phyloP scores from a whole-genome alignment of 2,888 invertebrate genomes.

The Drosophila atroscutellata region DNA sequence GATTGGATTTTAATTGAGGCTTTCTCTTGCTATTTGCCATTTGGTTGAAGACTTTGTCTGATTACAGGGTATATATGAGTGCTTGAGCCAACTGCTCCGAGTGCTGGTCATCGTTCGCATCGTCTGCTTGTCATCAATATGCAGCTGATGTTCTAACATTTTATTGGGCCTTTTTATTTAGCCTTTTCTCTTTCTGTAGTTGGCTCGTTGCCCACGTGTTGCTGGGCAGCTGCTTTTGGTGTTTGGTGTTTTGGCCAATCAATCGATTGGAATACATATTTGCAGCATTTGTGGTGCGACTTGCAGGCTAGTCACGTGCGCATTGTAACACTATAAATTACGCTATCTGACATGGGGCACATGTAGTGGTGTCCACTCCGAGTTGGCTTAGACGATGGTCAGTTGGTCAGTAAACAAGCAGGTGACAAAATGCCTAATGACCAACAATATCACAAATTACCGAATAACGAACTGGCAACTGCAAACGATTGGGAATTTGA shows the following conservation, averaged over 20 bases:
- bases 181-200: constrained; percentile 17
- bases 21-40: too few relatives aligned
- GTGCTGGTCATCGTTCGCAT: constrained; percentile 26
- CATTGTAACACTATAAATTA: constrained; percentile 68
- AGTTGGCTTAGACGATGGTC: constrained; percentile 6
- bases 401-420: constrained; percentile 21
- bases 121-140: constrained; percentile 66
- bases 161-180: constrained; percentile 38
- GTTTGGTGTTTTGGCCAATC: constrained; percentile 35
- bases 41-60: too few relatives aligned
- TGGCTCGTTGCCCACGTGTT: constrained; percentile 63
- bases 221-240: constrained; percentile 21
- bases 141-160: constrained; percentile 69
- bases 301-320: constrained; percentile 69
- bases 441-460: constrained; percentile 36
- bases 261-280: constrained; percentile 30
- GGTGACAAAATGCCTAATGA: constrained; percentile 49
- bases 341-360: constrained; percentile 44
- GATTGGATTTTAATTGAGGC: background rate
- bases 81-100: constrained; percentile 24
- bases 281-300: constrained; percentile 33
- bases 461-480: constrained; percentile 12
- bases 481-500: background rate
- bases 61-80: constrained; percentile 31
- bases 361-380: constrained; percentile 21